phyloP scores from a whole-genome alignment of 2,888 invertebrate species.

The Pterostichus niger region DNA sequence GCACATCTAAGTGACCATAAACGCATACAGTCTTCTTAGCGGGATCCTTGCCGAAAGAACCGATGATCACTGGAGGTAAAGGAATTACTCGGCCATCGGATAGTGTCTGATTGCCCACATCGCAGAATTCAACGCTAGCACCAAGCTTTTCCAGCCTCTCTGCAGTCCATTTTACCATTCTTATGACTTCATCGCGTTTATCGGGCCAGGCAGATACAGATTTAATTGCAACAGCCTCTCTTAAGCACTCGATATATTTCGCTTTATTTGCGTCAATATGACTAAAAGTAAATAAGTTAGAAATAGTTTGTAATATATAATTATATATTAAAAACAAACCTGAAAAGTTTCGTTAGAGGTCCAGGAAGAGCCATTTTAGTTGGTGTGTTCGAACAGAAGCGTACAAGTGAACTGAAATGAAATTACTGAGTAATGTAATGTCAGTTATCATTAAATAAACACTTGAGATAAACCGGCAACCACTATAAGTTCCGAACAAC shows the following conservation, averaged over 20 bases:
- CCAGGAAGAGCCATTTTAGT: constrained; percentile 75
- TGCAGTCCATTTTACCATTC: constrained; percentile 92
- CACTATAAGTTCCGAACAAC: not conserved
- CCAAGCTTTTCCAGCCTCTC: constrained; percentile 85
- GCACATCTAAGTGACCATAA: constrained; percentile 99
- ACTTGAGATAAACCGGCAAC: constrained; percentile 47
- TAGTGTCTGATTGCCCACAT: constrained; percentile 88
- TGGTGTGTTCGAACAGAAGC: not conserved
- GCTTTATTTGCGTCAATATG: constrained; percentile 88
- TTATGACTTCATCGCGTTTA: constrained; percentile 87
- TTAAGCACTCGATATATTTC: constrained; percentile 88
- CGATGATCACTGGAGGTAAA: constrained; percentile 92
- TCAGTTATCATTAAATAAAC: constrained; percentile 44
- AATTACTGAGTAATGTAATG: not conserved
- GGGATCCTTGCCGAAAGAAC: constrained; percentile 87
- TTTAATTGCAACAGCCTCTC: constrained; percentile 93
- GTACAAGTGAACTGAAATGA: constrained; percentile 35
- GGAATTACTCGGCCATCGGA: constrained; percentile 86
- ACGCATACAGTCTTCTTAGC: constrained; percentile 95
- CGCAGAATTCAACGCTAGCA: constrained; percentile 84
- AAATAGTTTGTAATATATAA: constrained; percentile 31
- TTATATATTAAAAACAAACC: constrained; percentile 14
- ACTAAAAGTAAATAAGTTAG: constrained; percentile 76
- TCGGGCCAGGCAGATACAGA: constrained; percentile 97
- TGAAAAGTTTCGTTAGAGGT: constrained; percentile 76